phyloP scores from a whole-genome alignment of 2,888 invertebrate species.

The Cantharis flavilabris region DNA sequence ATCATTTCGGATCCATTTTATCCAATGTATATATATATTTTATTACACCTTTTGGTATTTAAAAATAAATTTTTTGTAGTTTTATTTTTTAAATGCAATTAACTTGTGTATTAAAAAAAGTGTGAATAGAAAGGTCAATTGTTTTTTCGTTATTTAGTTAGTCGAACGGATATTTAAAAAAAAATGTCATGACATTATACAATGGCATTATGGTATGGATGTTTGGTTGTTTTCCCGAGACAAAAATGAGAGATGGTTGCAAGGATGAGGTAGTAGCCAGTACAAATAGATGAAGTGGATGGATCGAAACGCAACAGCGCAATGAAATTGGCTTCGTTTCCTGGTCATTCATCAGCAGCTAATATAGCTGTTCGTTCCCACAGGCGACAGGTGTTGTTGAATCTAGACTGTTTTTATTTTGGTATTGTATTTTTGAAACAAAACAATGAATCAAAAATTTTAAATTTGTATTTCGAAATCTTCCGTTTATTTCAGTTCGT shows the following conservation, averaged over 20 bases:
- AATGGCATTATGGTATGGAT: slow-evolving; percentile 32
- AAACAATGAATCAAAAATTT: neutral
- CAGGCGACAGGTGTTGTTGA: slow-evolving; percentile 48
- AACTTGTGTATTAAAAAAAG: neutral
- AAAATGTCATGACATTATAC: slow-evolving; percentile 43
- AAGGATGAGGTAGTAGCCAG: slow-evolving; percentile 12
- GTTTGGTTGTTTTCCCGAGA: slow-evolving; percentile 8
- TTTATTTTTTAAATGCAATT: neutral
- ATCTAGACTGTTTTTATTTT: slow-evolving; percentile 18
- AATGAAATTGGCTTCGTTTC: slow-evolving; percentile 53
- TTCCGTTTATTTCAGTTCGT: neutral
- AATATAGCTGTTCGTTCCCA: slow-evolving; percentile 48
- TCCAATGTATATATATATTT: neutral
- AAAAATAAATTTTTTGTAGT: neutral
- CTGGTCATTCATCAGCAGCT: slow-evolving; percentile 53
- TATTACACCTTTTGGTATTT: neutral
- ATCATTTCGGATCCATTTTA: neutral
- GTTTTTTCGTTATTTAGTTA: neutral
- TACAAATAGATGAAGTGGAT: slow-evolving; percentile 36
- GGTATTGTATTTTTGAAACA: neutral
- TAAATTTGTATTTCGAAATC: neutral
- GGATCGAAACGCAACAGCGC: slow-evolving; percentile 48
- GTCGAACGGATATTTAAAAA: slow-evolving; percentile 16
- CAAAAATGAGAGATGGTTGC: slow-evolving; percentile 8
- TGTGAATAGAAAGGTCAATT: slow-evolving; percentile 2